phyloP scores from a whole-genome alignment of 2,888 invertebrate genomes.

The Nebria brevicollis region DNA sequence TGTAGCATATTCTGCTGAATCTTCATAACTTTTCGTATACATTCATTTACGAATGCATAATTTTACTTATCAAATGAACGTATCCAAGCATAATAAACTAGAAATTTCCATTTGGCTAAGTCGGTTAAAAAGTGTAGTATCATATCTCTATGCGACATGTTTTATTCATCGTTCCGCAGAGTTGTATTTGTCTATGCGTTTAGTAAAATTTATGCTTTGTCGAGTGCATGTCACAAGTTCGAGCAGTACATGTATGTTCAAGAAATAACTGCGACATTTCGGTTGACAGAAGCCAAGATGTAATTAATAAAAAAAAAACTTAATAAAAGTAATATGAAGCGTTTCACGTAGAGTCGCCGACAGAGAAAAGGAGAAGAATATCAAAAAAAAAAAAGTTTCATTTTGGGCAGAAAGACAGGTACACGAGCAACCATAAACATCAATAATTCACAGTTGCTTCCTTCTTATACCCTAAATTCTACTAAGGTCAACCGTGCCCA shows the following conservation, averaged over 20 bases:
- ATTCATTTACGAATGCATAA: background rate
- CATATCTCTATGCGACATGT: constrained; percentile 4
- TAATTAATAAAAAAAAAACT: background rate
- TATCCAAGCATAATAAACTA: background rate
- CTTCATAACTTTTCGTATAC: background rate
- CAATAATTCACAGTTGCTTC: constrained; percentile 19
- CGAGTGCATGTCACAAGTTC: background rate
- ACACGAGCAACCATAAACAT: background rate
- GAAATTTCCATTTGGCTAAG: background rate
- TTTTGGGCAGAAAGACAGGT: background rate
- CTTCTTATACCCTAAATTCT: background rate
- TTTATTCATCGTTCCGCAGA: background rate
- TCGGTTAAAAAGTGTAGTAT: constrained; percentile 14
- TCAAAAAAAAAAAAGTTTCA: background rate
- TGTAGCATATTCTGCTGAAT: too few species aligned
- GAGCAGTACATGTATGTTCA: background rate
- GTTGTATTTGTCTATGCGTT: background rate
- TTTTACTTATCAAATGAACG: constrained; percentile 6
- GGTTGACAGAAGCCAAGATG: background rate
- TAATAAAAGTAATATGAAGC: background rate
- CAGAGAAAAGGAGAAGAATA: background rate
- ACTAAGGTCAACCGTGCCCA: constrained; percentile 21
- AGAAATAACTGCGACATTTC: background rate
- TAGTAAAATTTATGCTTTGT: background rate
- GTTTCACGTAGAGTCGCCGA: background rate